Percentiles rank a stretch among this genome's conserved stretches.
These are phyloP conservation scores for Bagarius yarrelli DNA, from an alignment of 2,113 vertebrate genomes.

Conservation along the genomic window DNA sequence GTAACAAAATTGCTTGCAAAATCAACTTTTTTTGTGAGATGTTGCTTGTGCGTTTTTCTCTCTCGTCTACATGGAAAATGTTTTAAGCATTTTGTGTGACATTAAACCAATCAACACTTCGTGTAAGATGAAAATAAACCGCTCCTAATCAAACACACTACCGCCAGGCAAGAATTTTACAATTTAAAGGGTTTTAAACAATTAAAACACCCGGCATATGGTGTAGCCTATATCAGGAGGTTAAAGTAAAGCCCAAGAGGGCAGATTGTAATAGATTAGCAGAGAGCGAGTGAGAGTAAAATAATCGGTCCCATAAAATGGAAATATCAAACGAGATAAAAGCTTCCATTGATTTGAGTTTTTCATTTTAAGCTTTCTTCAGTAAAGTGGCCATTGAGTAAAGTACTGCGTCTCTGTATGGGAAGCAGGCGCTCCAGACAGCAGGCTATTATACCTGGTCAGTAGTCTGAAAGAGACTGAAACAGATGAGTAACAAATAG, in stretches of 20 bases:
- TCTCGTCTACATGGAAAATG: neutral
- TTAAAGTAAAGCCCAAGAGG: neutral
- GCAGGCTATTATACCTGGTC: constrained; percentile 38
- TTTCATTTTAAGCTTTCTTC: constrained; percentile 24
- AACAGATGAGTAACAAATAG: constrained; percentile 48
- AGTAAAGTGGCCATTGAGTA: constrained; percentile 30
- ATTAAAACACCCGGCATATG: neutral
- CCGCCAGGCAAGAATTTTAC: neutral
- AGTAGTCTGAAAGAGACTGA: constrained; percentile 43
- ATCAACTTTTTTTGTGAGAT: neutral
- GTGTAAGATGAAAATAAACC: neutral
- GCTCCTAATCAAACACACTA: no score
- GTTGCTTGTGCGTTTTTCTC: neutral
- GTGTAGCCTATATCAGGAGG: neutral
- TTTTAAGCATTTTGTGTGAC: neutral
- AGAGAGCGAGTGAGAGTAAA: neutral
- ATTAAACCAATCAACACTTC: neutral
- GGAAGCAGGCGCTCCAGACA: constrained; percentile 33
- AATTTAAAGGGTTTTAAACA: neutral
- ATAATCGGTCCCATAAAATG: constrained; percentile 16
- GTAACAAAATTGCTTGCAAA: neutral
- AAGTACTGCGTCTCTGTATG: constrained; percentile 12
- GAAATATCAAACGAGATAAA: constrained; percentile 41
- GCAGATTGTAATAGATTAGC: constrained; percentile 17
- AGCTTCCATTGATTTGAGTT: constrained; percentile 27